Evolutionary conservation across 1,140 invertebrate species (phyloP).

Genomic region (Meloidogyne hapla): DNA sequence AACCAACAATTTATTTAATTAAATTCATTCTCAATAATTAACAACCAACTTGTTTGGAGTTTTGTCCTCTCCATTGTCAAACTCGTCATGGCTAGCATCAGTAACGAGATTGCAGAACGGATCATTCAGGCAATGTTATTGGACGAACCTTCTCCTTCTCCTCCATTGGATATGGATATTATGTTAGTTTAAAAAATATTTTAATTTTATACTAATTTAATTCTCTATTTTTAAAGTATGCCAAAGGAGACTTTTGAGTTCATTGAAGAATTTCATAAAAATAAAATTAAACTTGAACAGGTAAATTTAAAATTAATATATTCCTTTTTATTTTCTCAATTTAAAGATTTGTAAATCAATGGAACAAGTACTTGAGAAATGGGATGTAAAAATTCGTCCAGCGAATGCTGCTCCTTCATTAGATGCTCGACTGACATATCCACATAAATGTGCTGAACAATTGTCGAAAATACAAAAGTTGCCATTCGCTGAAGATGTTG

Average conservation of each 20-base stretch:
- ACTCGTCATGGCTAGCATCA: background rate
- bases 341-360: background rate
- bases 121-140: background rate
- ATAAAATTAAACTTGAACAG: background rate
- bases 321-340: background rate
- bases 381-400: background rate
- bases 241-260: background rate
- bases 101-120: background rate
- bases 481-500: background rate
- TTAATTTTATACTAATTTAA: background rate
- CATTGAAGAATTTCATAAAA: background rate
- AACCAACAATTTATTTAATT: too few species aligned
- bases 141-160: background rate
- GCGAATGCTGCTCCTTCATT: background rate
- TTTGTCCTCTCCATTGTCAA: background rate
- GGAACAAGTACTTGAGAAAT: conserved; percentile 1
- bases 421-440: conserved; percentile 2
- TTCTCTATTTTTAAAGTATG: background rate
- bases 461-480: background rate
- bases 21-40: too few species aligned
- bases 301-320: background rate
- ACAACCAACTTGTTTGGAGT: too few species aligned
- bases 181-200: background rate
- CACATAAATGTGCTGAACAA: conserved; percentile 1
- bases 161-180: background rate